Evolutionary conservation across 2,113 vertebrate genomes (phyloP).

Genomic region (Salvelinus sp.): DNA sequence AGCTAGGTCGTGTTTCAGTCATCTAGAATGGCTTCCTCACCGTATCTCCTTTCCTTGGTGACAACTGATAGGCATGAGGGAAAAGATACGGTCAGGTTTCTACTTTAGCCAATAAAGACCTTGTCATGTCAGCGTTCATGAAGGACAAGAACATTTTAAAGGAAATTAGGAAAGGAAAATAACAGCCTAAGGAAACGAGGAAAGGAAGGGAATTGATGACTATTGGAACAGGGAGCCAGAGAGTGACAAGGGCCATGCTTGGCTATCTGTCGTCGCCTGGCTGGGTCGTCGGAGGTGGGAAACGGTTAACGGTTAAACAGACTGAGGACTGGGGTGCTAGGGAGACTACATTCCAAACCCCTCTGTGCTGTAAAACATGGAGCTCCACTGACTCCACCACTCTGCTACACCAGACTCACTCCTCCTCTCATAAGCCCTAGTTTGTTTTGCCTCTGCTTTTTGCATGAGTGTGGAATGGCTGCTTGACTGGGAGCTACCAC

Average conservation of each 20-base stretch:
- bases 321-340: conserved; percentile 21
- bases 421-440: conserved; percentile 30
- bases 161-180: no score
- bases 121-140: no score
- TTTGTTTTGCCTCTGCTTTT: conserved; percentile 67
- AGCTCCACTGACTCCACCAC: conserved; percentile 55
- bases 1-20: no score
- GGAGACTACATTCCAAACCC: conserved; percentile 60
- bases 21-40: no score
- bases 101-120: no score
- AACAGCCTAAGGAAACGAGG: no score
- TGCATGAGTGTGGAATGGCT: conserved; percentile 52
- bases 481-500: conserved; percentile 62
- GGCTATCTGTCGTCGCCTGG: not conserved
- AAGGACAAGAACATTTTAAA: no score
- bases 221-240: no score
- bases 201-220: no score
- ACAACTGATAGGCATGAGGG: no score
- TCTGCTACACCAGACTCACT: conserved; percentile 31
- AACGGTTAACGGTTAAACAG: conserved; percentile 8
- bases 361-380: conserved; percentile 55
- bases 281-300: not conserved
- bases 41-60: no score
- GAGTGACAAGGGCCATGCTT: not conserved
- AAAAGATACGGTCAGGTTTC: no score